Conservation (phyloP, 2,797 vertebrate species). For the Gambusia yucatana region DNA sequence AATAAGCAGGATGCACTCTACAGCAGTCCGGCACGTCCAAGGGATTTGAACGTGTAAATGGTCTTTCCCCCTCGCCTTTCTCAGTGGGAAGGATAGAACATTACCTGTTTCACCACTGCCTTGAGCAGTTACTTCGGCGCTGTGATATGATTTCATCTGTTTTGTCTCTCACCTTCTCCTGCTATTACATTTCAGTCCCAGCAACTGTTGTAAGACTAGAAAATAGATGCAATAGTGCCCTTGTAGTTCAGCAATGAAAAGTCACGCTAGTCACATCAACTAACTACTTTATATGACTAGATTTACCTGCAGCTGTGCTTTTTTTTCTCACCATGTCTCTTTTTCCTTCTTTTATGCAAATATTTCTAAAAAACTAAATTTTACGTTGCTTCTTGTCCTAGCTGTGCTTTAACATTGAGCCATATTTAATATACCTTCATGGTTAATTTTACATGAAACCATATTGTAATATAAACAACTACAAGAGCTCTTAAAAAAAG, state of each 20-base stretch:
- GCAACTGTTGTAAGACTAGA: slow-evolving; percentile 15
- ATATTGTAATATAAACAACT: too few relatives aligned
- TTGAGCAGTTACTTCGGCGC: slow-evolving; percentile 18
- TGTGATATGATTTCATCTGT: slow-evolving; percentile 43
- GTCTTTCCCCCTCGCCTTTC: slow-evolving; percentile 28
- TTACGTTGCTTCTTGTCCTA: background rate
- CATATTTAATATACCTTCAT: too few relatives aligned
- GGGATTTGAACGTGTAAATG: slow-evolving; percentile 56
- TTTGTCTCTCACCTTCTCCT: slow-evolving; percentile 28
- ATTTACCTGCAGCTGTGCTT: background rate
- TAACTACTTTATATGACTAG: slow-evolving; percentile 1
- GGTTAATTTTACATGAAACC: too few relatives aligned
- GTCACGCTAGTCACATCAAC: background rate
- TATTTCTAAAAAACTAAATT: background rate
- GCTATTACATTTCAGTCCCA: slow-evolving; percentile 26
- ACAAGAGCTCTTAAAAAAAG: too few relatives aligned
- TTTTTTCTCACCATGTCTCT: background rate
- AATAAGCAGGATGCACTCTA: slow-evolving; percentile 53
- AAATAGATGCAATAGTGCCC: slow-evolving; percentile 1
- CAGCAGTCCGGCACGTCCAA: slow-evolving; percentile 44
- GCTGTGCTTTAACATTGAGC: too few relatives aligned
- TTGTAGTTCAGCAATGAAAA: slow-evolving; percentile 10
- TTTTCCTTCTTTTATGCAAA: background rate
- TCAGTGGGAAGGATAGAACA: slow-evolving; percentile 47
- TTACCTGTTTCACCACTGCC: slow-evolving; percentile 39